phyloP scores from a whole-genome alignment of 2,113 vertebrate species.

The Coreoperca whiteheadi region DNA sequence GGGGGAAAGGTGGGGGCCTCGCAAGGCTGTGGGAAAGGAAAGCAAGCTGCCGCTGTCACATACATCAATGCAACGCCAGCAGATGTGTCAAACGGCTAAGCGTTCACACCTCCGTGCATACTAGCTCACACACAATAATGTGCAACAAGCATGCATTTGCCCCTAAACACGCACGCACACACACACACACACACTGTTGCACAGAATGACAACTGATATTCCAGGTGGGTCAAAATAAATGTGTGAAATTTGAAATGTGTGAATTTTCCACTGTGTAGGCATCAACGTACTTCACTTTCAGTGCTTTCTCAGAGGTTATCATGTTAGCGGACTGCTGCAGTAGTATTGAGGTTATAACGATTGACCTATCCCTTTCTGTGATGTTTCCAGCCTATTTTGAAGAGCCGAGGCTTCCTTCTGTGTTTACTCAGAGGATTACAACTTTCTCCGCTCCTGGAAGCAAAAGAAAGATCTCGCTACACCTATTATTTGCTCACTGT shows the following conservation, averaged over 20 bases:
- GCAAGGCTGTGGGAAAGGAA: constrained; percentile 75
- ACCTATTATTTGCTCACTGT: constrained; percentile 79
- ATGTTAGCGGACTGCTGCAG: constrained; percentile 5
- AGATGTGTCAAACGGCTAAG: constrained; percentile 80
- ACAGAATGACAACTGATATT: constrained; percentile 55
- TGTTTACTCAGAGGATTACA: constrained; percentile 70
- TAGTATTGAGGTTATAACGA: constrained; percentile 12
- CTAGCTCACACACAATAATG: constrained; percentile 52
- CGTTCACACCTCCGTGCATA: constrained; percentile 77
- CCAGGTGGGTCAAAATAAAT: constrained; percentile 48
- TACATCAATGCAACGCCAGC: constrained; percentile 73
- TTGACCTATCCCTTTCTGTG: constrained; percentile 45
- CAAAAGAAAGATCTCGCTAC: constrained; percentile 65
- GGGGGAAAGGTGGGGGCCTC: constrained; percentile 61
- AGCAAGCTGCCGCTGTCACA: constrained; percentile 69
- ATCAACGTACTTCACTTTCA: constrained; percentile 25
- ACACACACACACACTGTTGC: constrained; percentile 20
- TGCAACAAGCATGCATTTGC: constrained; percentile 45
- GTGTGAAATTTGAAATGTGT: constrained; percentile 56
- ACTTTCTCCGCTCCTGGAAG: constrained; percentile 64
- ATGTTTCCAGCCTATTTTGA: constrained; percentile 47
- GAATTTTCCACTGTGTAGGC: constrained; percentile 46
- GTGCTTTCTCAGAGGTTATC: constrained; percentile 5
- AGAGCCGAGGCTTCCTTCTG: constrained; percentile 42
- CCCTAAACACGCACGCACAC: constrained; percentile 32